Conservation (phyloP, 2,797 vertebrate genomes). For the Notamacropus eugenii region DNA sequence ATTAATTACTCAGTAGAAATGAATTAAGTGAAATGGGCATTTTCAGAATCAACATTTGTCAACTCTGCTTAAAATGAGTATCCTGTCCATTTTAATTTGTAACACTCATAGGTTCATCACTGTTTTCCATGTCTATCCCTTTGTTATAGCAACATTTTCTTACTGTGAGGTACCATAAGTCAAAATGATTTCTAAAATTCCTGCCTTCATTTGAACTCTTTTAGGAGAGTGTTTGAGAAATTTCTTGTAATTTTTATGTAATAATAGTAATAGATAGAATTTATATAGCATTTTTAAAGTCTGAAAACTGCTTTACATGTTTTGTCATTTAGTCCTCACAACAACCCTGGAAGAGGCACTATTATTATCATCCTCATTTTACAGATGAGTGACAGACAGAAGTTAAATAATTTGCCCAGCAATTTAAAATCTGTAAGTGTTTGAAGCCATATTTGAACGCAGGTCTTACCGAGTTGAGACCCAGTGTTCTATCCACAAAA, state of each 20-base stretch:
- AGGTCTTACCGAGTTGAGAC: background rate
- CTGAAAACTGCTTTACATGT: background rate
- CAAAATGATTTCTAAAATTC: background rate
- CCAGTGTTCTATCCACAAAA: background rate
- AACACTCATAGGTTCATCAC: background rate
- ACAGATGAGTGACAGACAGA: background rate
- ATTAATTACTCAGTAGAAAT: slow-evolving; percentile 21
- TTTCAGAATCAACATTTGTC: slow-evolving; percentile 1
- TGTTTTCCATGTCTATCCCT: background rate
- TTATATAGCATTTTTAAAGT: background rate
- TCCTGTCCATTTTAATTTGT: background rate
- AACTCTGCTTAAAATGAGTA: background rate
- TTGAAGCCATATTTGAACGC: background rate
- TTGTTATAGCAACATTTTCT: background rate
- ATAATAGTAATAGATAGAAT: background rate
- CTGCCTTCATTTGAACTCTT: slow-evolving; percentile 37
- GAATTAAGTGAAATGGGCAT: background rate
- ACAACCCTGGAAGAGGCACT: background rate
- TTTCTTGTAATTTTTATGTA: slow-evolving; percentile 39
- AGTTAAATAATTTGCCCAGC: background rate
- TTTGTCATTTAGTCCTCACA: background rate
- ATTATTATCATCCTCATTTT: background rate
- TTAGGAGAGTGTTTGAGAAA: background rate
- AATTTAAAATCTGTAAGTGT: background rate
- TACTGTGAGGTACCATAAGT: background rate